These are phyloP conservation scores for Excalfactoria chinensis DNA, from an alignment of 2,113 vertebrate species.

Conservation along the genomic window DNA sequence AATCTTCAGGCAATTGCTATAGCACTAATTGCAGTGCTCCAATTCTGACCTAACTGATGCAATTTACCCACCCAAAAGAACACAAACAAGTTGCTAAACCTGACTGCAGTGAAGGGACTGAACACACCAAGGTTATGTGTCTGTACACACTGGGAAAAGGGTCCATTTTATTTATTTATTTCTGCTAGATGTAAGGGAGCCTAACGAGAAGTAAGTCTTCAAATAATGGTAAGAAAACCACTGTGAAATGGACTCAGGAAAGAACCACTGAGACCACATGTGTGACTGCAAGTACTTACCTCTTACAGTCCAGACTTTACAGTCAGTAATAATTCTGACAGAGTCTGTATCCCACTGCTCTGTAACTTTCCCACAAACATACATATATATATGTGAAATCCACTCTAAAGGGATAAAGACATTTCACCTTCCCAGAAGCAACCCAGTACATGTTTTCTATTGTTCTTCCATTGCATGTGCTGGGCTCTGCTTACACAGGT, in stretches of 20 bases:
- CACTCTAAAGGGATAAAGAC: neutral
- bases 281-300: neutral
- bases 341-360: neutral
- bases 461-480: neutral
- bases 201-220: neutral
- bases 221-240: neutral
- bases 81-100: neutral
- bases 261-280: neutral
- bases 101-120: neutral
- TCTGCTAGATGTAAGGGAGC: neutral
- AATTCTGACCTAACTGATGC: neutral
- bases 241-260: neutral
- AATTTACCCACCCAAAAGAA: neutral
- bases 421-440: neutral
- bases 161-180: neutral
- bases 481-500: accelerated
- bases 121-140: accelerated
- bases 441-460: neutral
- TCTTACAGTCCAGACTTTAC: neutral
- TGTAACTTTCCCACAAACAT: neutral
- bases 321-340: neutral
- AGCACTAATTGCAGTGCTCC: neutral
- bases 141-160: neutral
- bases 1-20: neutral
- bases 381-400: neutral